Conservation (phyloP, 2,888 invertebrate genomes). For the Melikaiella ostensackeni region DNA sequence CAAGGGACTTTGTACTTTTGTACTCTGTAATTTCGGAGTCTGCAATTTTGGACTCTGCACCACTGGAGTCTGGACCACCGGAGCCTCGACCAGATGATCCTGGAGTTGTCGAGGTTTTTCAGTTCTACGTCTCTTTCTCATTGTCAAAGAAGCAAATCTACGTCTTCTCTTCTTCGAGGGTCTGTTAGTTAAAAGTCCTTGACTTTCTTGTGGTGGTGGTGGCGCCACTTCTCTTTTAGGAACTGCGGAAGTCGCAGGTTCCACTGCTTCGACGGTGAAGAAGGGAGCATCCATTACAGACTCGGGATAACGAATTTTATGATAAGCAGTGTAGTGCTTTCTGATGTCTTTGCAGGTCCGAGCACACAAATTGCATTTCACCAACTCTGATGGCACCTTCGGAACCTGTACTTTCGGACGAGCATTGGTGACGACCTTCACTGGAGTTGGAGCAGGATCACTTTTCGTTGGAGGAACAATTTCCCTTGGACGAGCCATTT, state of each 20-base stretch:
- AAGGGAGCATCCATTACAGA: conserved; percentile 50
- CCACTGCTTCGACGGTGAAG: neutral
- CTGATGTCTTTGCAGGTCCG: conserved; percentile 60
- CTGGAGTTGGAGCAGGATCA: neutral
- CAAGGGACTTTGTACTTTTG: neutral
- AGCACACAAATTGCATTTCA: conserved; percentile 67
- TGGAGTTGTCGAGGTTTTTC: neutral
- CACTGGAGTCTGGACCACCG: neutral
- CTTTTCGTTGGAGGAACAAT: neutral
- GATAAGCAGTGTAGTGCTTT: conserved; percentile 68
- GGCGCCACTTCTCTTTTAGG: neutral
- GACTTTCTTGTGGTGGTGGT: conserved; percentile 5
- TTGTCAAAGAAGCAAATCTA: neutral
- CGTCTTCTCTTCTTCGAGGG: conserved; percentile 23
- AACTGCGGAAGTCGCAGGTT: neutral
- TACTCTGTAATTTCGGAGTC: too few species aligned
- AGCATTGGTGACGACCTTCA: neutral
- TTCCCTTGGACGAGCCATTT: neutral
- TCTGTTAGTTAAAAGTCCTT: neutral
- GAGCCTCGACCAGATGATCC: neutral
- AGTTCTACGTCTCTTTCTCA: neutral
- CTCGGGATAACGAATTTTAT: conserved; percentile 67
- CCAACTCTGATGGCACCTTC: neutral
- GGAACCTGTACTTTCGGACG: neutral
- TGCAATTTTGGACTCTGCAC: too few species aligned